Conservation (phyloP, 1,140 invertebrate species). For the Ephestia elutella region DNA sequence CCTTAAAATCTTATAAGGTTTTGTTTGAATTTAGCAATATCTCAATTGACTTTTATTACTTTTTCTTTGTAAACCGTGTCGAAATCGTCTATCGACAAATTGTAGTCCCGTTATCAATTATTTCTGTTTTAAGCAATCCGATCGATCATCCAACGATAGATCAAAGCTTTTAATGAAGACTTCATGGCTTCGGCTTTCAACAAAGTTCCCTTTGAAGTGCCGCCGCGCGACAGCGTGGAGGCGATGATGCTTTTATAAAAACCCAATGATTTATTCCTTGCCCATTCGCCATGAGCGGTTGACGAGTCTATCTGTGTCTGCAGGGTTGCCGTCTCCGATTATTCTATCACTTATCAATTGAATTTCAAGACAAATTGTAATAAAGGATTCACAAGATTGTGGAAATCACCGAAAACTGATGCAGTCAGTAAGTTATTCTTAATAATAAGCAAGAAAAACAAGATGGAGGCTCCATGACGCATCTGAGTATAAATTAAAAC, state of each 20-base stretch:
- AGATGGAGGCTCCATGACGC: too few relatives aligned
- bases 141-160: slow-evolving; percentile 20
- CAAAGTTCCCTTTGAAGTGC: slow-evolving; percentile 49
- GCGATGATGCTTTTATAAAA: slow-evolving; percentile 21
- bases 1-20: too few relatives aligned
- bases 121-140: slow-evolving; percentile 11
- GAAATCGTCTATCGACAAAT: too few relatives aligned
- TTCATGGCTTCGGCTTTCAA: slow-evolving; percentile 49
- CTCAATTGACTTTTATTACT: too few relatives aligned
- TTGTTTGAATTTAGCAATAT: too few relatives aligned
- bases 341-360: background rate
- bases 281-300: background rate
- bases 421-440: too few relatives aligned
- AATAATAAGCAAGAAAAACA: too few relatives aligned
- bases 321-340: background rate
- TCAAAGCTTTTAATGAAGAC: slow-evolving; percentile 68
- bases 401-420: too few relatives aligned
- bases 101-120: background rate
- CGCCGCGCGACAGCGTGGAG: slow-evolving; percentile 24
- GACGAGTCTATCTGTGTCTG: slow-evolving; percentile 7
- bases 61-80: too few relatives aligned
- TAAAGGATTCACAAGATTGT: too few relatives aligned
- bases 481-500: too few relatives aligned
- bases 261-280: slow-evolving; percentile 17
- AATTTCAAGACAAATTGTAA: background rate